phyloP scores from a whole-genome alignment of 2,888 invertebrate genomes.

The Coleophora deauratella region DNA sequence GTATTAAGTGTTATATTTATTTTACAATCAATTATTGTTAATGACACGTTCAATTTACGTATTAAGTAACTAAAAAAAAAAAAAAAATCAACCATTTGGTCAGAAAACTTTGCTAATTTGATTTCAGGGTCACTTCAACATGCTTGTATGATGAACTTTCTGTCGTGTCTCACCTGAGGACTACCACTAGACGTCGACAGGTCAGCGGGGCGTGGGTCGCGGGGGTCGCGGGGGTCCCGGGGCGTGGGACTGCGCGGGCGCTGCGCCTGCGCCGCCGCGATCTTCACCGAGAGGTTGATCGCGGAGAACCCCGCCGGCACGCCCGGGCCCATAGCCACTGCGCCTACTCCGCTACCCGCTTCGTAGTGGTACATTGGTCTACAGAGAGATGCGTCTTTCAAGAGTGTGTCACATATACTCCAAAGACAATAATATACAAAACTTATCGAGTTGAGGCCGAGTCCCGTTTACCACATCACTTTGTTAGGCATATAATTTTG shows the following conservation, averaged over 20 bases:
- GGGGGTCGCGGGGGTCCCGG: slow-evolving; percentile 84
- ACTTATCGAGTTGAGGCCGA: slow-evolving; percentile 1
- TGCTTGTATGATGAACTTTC: too few species aligned
- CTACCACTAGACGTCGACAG: slow-evolving; percentile 91
- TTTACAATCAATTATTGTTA: too few species aligned
- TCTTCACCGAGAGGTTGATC: slow-evolving; percentile 89
- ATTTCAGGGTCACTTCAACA: too few species aligned
- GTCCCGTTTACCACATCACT: slow-evolving; percentile 66
- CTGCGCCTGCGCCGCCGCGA: slow-evolving; percentile 82
- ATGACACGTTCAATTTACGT: too few species aligned
- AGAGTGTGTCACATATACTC: not conserved
- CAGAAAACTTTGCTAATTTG: too few species aligned
- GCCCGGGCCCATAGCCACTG: slow-evolving; percentile 79
- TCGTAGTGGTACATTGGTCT: slow-evolving; percentile 91
- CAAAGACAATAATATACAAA: not conserved
- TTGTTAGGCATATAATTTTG: slow-evolving; percentile 10
- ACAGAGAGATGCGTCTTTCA: slow-evolving; percentile 18
- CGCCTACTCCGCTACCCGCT: slow-evolving; percentile 70
- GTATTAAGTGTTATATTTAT: too few species aligned
- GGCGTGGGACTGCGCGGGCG: slow-evolving; percentile 83
- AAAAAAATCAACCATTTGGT: too few species aligned
- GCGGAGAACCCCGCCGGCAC: slow-evolving; percentile 85
- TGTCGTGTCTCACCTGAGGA: slow-evolving; percentile 79
- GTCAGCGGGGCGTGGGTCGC: slow-evolving; percentile 87
- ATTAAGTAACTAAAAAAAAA: too few species aligned